Conservation (phyloP, 2,888 invertebrate genomes). For the Cristatella mucedo region DNA sequence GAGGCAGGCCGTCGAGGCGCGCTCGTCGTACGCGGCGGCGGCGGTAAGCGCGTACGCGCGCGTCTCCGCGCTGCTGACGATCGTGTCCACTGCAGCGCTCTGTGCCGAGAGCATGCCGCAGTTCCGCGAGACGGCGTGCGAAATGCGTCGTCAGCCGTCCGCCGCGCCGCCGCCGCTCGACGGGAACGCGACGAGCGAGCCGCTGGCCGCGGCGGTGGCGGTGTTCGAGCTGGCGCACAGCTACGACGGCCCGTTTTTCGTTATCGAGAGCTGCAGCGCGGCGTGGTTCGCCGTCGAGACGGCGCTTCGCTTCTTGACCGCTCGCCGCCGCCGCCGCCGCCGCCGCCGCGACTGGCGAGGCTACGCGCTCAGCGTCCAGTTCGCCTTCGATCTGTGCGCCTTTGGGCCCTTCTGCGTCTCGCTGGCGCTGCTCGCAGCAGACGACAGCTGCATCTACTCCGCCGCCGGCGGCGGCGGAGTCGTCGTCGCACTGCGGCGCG, state of each 20-base stretch:
- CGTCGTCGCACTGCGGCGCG: constrained; percentile 21
- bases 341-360: constrained; percentile 33
- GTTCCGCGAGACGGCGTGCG: constrained; percentile 23
- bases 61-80: constrained; percentile 38
- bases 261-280: constrained; percentile 32
- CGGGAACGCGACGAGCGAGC: constrained; percentile 16
- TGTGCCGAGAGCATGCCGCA: constrained; percentile 41
- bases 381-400: constrained; percentile 28
- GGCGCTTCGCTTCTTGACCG: constrained; percentile 27
- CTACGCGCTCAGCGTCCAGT: constrained; percentile 30
- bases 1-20: constrained; percentile 22
- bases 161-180: too few species aligned
- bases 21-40: constrained; percentile 32
- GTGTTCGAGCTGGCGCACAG: constrained; percentile 15
- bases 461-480: constrained; percentile 23
- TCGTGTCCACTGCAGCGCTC: constrained; percentile 40
- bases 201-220: background rate
- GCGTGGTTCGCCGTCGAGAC: constrained; percentile 36
- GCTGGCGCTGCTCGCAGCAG: constrained; percentile 31
- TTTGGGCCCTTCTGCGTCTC: constrained; percentile 32
- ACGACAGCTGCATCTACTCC: constrained; percentile 33
- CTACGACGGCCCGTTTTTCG: constrained; percentile 25
- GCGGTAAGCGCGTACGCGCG: constrained; percentile 38
- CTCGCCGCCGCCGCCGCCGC: constrained; percentile 23
- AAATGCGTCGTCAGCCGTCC: too few species aligned